A percentile compares a stretch with the other conserved stretches of the same genome.
These are phyloP conservation scores for Merodon equestris DNA, from an alignment of 2,888 invertebrate genomes.

Conservation along the genomic window DNA sequence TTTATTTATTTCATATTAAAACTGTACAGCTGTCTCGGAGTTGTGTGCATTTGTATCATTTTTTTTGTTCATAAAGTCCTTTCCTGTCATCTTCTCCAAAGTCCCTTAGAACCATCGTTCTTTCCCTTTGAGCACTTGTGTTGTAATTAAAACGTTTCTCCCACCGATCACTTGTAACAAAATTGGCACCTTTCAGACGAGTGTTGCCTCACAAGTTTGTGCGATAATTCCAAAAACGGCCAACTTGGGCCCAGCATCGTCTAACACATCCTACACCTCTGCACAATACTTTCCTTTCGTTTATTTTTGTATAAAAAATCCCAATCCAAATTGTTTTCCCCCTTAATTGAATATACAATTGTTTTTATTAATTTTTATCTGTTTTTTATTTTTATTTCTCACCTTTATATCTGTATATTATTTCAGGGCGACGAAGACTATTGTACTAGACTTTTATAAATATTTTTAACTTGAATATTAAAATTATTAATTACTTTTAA, in stretches of 20 bases:
- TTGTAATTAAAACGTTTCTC: slow-evolving; percentile 35
- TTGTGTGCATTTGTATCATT: slow-evolving; percentile 63
- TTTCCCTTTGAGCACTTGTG: slow-evolving; percentile 28
- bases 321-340: slow-evolving; percentile 39
- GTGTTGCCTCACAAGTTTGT: slow-evolving; percentile 7
- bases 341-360: slow-evolving; percentile 58
- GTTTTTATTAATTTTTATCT: slow-evolving; percentile 59
- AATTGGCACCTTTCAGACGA: slow-evolving; percentile 35
- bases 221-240: not conserved
- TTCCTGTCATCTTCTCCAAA: slow-evolving; percentile 23
- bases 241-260: not conserved
- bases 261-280: slow-evolving; percentile 20
- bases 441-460: slow-evolving; percentile 80
- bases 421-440: slow-evolving; percentile 84
- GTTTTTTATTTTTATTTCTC: slow-evolving; percentile 70
- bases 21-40: slow-evolving; percentile 43
- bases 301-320: slow-evolving; percentile 21
- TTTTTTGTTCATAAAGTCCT: too few species aligned
- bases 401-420: slow-evolving; percentile 80
- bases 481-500: slow-evolving; percentile 52
- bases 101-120: slow-evolving; percentile 4
- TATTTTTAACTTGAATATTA: slow-evolving; percentile 63
- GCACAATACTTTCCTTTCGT: slow-evolving; percentile 10
- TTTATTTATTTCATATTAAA: not conserved
- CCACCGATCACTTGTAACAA: slow-evolving; percentile 23